Conservation (phyloP, 2,797 vertebrate genomes). For the Pagetopsis macropterus region DNA sequence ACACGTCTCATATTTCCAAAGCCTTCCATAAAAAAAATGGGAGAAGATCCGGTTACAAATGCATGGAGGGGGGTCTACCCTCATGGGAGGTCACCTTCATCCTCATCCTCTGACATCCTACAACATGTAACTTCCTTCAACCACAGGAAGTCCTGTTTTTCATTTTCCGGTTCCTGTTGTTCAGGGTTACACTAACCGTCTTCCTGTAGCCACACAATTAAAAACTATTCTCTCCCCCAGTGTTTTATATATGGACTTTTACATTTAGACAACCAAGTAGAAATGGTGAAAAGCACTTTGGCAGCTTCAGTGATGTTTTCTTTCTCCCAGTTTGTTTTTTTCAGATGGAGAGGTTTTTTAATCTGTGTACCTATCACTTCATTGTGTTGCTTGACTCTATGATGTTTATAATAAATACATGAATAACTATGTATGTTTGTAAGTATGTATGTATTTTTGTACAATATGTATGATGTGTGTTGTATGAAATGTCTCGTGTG, state of each 20-base stretch:
- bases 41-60: slow-evolving; percentile 58
- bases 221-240: slow-evolving; percentile 44
- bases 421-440: slow-evolving; percentile 72
- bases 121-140: slow-evolving; percentile 70
- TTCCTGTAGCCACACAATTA: slow-evolving; percentile 58
- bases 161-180: slow-evolving; percentile 78
- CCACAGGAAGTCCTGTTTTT: slow-evolving; percentile 80
- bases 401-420: slow-evolving; percentile 76
- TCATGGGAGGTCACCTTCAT: slow-evolving; percentile 65
- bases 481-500: slow-evolving; percentile 85
- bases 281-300: slow-evolving; percentile 87
- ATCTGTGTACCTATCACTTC: slow-evolving; percentile 69
- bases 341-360: slow-evolving; percentile 63
- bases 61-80: slow-evolving; percentile 24
- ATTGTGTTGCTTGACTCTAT: slow-evolving; percentile 68
- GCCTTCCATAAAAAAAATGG: slow-evolving; percentile 30
- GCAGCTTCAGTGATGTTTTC: slow-evolving; percentile 81
- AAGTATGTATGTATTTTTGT: slow-evolving; percentile 78
- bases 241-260: slow-evolving; percentile 62
- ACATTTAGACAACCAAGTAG: slow-evolving; percentile 69
- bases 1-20: slow-evolving; percentile 49
- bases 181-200: slow-evolving; percentile 68
- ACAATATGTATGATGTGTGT: slow-evolving; percentile 80
- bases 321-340: slow-evolving; percentile 51
- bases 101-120: slow-evolving; percentile 59